Conservation (phyloP, 2,113 vertebrate species). For the Corythaixoides concolor region DNA sequence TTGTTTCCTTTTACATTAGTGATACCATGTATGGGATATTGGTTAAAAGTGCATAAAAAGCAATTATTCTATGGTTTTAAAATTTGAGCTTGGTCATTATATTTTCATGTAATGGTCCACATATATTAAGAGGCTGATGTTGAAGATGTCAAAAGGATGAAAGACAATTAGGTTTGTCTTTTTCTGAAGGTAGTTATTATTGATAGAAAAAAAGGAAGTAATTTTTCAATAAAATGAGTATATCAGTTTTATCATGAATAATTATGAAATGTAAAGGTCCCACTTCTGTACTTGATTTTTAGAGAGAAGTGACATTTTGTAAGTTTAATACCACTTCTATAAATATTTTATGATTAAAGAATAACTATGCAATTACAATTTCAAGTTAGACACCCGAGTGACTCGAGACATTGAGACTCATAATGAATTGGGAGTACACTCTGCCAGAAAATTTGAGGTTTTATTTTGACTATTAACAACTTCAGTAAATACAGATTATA, state of each 20-base stretch:
- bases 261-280: neutral
- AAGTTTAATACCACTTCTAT: too few relatives aligned
- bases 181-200: neutral
- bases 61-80: neutral
- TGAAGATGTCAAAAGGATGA: neutral
- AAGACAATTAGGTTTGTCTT: neutral
- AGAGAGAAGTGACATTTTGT: too few relatives aligned
- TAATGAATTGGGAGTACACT: neutral
- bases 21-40: neutral
- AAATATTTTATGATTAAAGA: too few relatives aligned
- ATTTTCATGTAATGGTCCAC: neutral
- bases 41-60: neutral
- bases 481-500: accelerated
- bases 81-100: neutral
- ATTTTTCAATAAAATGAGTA: neutral
- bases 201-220: neutral
- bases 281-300: neutral
- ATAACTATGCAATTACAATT: neutral
- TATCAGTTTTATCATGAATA: neutral
- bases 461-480: neutral
- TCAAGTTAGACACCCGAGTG: neutral
- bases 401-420: neutral
- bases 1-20: neutral
- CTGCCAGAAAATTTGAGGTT: neutral
- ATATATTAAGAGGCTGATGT: neutral